Conservation (phyloP, 1,140 invertebrate species). For the Drosophila nannoptera region DNA sequence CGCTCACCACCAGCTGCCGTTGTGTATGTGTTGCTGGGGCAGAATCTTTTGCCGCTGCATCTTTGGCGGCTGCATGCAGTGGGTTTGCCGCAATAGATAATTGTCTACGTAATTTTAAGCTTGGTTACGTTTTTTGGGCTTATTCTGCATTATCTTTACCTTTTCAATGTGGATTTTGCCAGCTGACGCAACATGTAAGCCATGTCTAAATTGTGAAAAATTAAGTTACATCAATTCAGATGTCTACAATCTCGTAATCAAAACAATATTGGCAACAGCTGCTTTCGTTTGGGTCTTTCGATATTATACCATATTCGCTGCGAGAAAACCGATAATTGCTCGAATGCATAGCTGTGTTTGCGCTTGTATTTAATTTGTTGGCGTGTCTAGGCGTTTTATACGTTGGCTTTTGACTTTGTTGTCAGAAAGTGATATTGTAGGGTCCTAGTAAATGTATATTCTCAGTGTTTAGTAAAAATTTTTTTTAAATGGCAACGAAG, state of each 20-base stretch:
- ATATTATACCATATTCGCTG: not conserved
- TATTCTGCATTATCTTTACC: constrained; percentile 8
- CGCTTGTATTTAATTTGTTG: constrained; percentile 41
- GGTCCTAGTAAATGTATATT: constrained; percentile 30
- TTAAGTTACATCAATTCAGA: constrained; percentile 26
- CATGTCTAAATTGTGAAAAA: constrained; percentile 34
- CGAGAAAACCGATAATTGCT: not conserved
- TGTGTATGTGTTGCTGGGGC: constrained; percentile 10
- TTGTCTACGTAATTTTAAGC: constrained; percentile 23
- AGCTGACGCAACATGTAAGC: constrained; percentile 57
- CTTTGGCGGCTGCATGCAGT: constrained; percentile 37
- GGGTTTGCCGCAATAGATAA: constrained; percentile 11
- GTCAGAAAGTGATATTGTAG: constrained; percentile 31
- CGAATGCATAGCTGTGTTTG: constrained; percentile 17
- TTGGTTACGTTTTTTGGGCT: not conserved
- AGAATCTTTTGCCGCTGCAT: constrained; percentile 7
- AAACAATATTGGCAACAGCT: constrained; percentile 61
- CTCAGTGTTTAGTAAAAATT: constrained; percentile 10
- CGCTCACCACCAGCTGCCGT: constrained; percentile 82
- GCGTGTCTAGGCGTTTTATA: constrained; percentile 51
- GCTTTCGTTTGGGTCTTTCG: constrained; percentile 1
- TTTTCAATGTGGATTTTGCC: constrained; percentile 31
- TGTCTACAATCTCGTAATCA: constrained; percentile 61
- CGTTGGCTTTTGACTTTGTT: constrained; percentile 48
- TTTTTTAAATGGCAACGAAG: constrained; percentile 45